These are phyloP conservation scores for Pitangus sulphuratus DNA, from an alignment of 2,797 vertebrate species.

Conservation along the genomic window DNA sequence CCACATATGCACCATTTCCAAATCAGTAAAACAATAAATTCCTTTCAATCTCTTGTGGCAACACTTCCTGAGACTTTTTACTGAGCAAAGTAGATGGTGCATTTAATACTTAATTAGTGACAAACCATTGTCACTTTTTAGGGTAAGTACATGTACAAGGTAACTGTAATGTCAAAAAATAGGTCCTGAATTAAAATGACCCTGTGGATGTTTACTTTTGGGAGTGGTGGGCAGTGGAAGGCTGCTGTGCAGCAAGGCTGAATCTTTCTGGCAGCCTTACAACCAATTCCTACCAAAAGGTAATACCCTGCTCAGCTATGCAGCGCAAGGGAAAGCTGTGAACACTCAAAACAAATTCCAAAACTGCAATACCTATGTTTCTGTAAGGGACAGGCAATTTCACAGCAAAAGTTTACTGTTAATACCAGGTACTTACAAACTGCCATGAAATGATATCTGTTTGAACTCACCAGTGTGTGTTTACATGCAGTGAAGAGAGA, in stretches of 20 bases:
- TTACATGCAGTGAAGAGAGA: background rate
- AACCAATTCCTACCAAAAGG: background rate
- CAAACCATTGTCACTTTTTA: background rate
- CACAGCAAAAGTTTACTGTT: background rate
- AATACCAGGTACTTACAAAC: background rate
- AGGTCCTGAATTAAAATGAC: background rate
- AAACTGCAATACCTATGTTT: background rate
- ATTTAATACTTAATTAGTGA: background rate
- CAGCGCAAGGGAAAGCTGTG: background rate
- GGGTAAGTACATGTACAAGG: background rate
- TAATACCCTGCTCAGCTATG: background rate
- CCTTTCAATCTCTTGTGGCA: slow-evolving; percentile 42
- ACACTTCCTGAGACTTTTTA: background rate
- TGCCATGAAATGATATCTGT: background rate
- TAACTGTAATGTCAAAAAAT: background rate
- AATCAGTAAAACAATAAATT: slow-evolving; percentile 66
- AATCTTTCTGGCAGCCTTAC: background rate
- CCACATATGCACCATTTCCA: background rate
- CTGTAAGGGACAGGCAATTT: background rate
- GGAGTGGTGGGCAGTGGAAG: background rate
- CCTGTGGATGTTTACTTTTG: background rate
- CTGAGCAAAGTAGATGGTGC: background rate
- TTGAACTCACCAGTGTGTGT: background rate
- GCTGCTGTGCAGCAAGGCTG: background rate
- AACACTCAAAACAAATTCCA: background rate